Base-by-base conservation (phyloP, 2,797 vertebrate genomes). In the Pangasius krempfi region DNA sequence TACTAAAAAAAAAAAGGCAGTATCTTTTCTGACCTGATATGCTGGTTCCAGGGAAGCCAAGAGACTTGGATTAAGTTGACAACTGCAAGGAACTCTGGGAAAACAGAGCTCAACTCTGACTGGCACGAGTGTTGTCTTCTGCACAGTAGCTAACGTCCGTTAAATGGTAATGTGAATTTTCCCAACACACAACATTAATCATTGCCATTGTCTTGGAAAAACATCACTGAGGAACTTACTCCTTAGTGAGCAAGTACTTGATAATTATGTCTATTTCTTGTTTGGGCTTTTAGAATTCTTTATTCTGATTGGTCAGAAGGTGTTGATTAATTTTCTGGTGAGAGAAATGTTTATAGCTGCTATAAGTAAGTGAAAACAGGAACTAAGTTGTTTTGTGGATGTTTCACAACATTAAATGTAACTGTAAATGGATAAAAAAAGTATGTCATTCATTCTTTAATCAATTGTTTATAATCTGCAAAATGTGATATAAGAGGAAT, bases 1-100 rank as follows among this genome's bases (percentile, higher is more conserved):
- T 82, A 62, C 52, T 72, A 72, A 37, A 62, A 80, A 30, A 30
- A 87, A 85, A 85, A 56, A 37, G 58, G 56, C 54, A 56, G 87
- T 54, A 79, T 88, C 40, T 80, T 47, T 70, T 76, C 86, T 78
- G 87, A 79, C 87, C 87, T 72, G 88, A 92, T 81, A 79, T 47
- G 76, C 88, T 50, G 87, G 82, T 84, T 89, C 78, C 60, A 84
- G 88, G 89, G 84, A 89, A 93, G 88, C 84, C 60, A 87, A 90
- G 64, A 89, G 37, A 85, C 86, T 86, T 85, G 89, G 86, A 87
- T 88, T 88, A 89, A 88, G 86, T 89, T 90, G 82, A 90, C 90
- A 90, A 88, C 84, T 83, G 87, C 89, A 44, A 90, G 90, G 84
- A 90, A 86, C 54, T 66, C 89, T 86, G 85, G 70, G 85, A 83